Percentiles rank a stretch among this genome's conserved stretches.
Evolutionary conservation across 2,888 invertebrate genomes (phyloP).

Genomic region (Lepeophtheirus nordmannii): DNA sequence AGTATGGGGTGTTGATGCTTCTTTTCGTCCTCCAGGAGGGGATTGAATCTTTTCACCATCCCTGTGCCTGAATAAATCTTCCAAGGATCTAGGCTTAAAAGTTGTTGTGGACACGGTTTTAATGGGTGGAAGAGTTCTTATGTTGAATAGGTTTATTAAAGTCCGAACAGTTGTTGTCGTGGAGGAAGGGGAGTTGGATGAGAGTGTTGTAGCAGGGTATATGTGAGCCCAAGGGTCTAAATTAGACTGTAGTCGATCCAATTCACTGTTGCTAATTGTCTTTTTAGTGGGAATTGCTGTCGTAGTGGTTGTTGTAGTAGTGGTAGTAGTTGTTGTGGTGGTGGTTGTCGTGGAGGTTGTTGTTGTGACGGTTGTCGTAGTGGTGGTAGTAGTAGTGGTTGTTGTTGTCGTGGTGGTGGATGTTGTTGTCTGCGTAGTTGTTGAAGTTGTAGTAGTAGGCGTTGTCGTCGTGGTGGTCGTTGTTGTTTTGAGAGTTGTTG

Average conservation of each 20-base stretch:
- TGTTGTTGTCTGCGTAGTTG: background rate
- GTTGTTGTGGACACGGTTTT: conserved; percentile 14
- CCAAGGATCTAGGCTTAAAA: conserved; percentile 18
- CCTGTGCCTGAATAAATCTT: conserved; percentile 17
- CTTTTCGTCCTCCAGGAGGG: background rate
- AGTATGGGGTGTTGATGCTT: background rate
- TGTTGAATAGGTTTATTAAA: conserved; percentile 16
- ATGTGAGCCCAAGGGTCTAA: conserved; percentile 21
- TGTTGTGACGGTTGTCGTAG: background rate
- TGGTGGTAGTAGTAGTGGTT: background rate
- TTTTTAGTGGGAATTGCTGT: background rate
- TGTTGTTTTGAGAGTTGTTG: background rate
- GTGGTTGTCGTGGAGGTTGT: background rate
- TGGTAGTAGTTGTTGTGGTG: background rate
- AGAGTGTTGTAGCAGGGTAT: background rate
- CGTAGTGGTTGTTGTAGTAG: background rate
- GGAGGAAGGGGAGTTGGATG: background rate
- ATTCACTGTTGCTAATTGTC: background rate
- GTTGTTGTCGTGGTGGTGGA: background rate
- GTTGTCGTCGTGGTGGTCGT: background rate
- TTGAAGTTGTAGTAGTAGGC: background rate
- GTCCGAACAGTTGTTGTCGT: conserved; percentile 2
- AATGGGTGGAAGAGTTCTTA: conserved; percentile 14
- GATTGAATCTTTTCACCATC: conserved; percentile 17
- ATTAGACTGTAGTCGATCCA: conserved; percentile 17